These are phyloP conservation scores for Caenorhabditis sp. DNA, from an alignment of 2,888 invertebrate species.

Conservation along the genomic window DNA sequence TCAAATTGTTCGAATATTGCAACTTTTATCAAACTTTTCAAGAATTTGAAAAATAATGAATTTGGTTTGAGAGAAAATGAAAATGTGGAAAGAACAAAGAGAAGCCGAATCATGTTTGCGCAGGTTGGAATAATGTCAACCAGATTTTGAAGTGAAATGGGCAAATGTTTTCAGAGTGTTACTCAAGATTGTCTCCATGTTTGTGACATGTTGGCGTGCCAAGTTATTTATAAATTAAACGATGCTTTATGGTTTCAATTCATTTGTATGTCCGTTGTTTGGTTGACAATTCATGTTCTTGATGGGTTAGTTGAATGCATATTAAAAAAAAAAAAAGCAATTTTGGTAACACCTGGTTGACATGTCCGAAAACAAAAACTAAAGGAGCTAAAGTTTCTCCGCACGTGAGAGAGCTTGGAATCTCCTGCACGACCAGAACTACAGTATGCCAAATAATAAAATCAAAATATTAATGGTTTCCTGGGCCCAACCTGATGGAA, in stretches of 20 bases:
- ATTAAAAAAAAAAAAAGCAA: no score
- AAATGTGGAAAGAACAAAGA: neutral
- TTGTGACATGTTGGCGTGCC: constrained; percentile 33
- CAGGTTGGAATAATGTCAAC: no score
- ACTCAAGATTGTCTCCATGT: constrained; percentile 37
- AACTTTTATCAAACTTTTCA: constrained; percentile 23
- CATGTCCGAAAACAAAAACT: no score
- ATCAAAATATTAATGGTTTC: no score
- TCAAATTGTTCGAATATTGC: constrained; percentile 32
- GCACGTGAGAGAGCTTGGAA: no score
- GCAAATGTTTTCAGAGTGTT: constrained; percentile 34
- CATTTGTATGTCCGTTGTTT: constrained; percentile 36
- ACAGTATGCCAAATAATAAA: no score
- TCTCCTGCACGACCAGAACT: no score
- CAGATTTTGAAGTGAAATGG: neutral
- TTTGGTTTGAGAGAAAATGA: neutral
- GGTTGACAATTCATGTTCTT: constrained; percentile 38
- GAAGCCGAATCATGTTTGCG: constrained; percentile 23
- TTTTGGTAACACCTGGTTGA: no score
- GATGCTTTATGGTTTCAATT: constrained; percentile 41
- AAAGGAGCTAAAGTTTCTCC: no score
- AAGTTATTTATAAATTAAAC: constrained; percentile 41
- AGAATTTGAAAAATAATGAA: neutral
- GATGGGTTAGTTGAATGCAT: constrained; percentile 26
- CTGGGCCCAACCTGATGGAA: no score